phyloP scores from a whole-genome alignment of 2,888 invertebrate genomes.

The Ophion ellenae region DNA sequence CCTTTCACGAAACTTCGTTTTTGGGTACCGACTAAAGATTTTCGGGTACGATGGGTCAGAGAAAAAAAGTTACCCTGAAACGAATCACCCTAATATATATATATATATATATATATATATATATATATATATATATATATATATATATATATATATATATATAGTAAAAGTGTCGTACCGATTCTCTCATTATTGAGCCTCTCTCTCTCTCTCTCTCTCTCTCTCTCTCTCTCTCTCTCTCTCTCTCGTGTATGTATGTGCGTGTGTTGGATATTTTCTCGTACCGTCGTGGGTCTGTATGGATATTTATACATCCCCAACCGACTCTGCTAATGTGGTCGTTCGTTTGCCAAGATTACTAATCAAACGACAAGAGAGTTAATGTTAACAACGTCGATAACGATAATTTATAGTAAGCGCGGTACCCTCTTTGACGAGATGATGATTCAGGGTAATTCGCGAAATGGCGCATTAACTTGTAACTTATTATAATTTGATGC shows the following conservation, averaged over 20 bases:
- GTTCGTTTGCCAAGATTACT: constrained; percentile 75
- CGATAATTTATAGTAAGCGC: constrained; percentile 78
- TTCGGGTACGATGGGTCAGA: no score
- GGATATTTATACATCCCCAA: constrained; percentile 10
- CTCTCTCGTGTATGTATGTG: neutral
- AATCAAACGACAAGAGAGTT: constrained; percentile 80
- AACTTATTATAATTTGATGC: constrained; percentile 54
- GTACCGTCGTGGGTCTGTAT: constrained; percentile 1
- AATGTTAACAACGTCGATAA: constrained; percentile 79
- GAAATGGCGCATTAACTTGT: constrained; percentile 67
- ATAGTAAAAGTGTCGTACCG: constrained; percentile 6
- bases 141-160: neutral
- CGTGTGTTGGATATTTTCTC: constrained; percentile 11
- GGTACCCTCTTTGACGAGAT: constrained; percentile 67
- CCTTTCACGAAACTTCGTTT: no score
- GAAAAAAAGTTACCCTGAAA: no score
- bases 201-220: no score
- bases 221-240: neutral
- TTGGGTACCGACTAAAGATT: no score
- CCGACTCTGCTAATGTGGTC: constrained; percentile 34
- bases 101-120: no score
- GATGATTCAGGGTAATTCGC: constrained; percentile 67
- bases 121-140: neutral
- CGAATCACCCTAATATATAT: no score
- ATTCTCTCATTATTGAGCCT: constrained; percentile 9